phyloP scores from a whole-genome alignment of 2,888 invertebrate species.

The Hedychridium roseum region DNA sequence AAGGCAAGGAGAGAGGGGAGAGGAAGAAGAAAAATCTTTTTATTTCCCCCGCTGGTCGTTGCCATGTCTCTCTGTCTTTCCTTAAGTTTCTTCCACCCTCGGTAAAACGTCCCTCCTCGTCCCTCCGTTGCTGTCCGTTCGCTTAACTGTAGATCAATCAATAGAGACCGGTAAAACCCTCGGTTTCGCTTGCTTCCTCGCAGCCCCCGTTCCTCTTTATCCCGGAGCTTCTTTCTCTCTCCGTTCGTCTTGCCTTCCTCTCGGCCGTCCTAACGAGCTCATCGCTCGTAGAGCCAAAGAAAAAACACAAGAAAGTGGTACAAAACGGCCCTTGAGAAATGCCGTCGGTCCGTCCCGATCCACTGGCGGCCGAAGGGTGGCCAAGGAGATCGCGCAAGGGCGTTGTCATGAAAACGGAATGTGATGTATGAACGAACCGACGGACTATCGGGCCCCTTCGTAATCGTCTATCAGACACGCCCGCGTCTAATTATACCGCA shows the following conservation, averaged over 20 bases:
- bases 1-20: conserved; percentile 7
- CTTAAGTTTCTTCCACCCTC: no score
- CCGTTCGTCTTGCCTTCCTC: conserved; percentile 31
- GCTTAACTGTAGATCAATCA: conserved; percentile 59
- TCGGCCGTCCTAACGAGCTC: conserved; percentile 54
- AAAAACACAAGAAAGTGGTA: conserved; percentile 55
- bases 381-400: conserved; percentile 32
- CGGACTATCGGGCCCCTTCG: conserved; percentile 31
- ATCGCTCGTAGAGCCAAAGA: conserved; percentile 47
- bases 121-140: conserved; percentile 49
- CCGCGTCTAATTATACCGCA: conserved; percentile 18
- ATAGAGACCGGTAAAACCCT: conserved; percentile 48
- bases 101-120: conserved; percentile 36
- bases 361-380: conserved; percentile 25
- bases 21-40: conserved; percentile 14
- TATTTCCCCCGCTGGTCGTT: no score
- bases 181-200: conserved; percentile 17
- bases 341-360: conserved; percentile 35
- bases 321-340: conserved; percentile 56
- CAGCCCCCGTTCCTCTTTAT: conserved; percentile 19
- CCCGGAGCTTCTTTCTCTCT: conserved; percentile 11
- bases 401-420: conserved; percentile 43
- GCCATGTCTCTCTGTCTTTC: no score
- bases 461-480: conserved; percentile 35
- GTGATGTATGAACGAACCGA: conserved; percentile 35